Evolutionary conservation across 2,113 vertebrate genomes (phyloP), one percentile per base, ranked within the genome.

Genomic region (Elaphurus davidianus): DNA sequence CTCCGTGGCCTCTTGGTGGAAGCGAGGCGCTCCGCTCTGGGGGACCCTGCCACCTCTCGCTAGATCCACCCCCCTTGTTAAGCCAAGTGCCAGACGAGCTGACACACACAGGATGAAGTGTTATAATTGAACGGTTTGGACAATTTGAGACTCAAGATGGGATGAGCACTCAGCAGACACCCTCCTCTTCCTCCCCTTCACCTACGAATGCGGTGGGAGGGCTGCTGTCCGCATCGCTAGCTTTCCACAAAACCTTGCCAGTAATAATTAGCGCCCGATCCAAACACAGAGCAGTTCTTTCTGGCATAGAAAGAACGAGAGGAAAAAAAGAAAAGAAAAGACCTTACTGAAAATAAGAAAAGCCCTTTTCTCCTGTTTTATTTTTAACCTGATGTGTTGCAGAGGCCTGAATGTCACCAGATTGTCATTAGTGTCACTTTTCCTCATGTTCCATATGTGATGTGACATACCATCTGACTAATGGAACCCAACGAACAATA

Each of bases 261-360:
- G 97, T 94, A 98, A 98, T 98, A 98, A 99, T 98, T 98, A 98
- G 97, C n/a, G 74, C 97, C 98, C 90, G 89, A 98, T 98, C 98
- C 98, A 98, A 98, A 98, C 98, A 97, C 86, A 97, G 60, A 90
- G 93, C 96, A 93, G 97, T 59, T 97, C 96, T 90, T 97, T 97
- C 96, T 97, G 85, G 67, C 10, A 59, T 30, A 60, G 91, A 83
- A 59, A 64, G 57, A 36, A 64, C 67, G 91, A 92, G 87, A 62
- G 40, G 93, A 96, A 82, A 40, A 98, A 96, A 98, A 97, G 64
- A 40, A 98, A 97, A 98, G 97, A 96, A 57, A 98, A 98, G 97
- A 94, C 87, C 55, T 86, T 81, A 62, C 96, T 97, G 98, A 96
- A 99, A 98, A 96, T 43, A 98, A 98, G 93, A 98, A 94, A 98